Conservation (phyloP, 1,140 invertebrate genomes). For the Ylistrum balloti region DNA sequence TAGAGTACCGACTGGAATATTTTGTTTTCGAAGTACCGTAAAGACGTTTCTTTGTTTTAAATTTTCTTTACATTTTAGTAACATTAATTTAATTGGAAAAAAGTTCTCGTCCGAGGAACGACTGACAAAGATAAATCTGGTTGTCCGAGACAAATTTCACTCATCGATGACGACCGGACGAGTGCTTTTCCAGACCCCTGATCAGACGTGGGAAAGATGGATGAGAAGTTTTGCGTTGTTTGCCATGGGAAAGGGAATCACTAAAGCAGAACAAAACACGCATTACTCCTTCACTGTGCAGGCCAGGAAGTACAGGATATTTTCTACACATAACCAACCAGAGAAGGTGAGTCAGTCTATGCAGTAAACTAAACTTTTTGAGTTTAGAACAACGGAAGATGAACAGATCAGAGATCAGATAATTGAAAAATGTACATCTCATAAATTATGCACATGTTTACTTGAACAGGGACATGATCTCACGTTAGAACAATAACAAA, state of each 20-base stretch:
- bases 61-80: too few species aligned
- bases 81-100: too few species aligned
- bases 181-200: too few species aligned
- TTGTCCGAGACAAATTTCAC: too few species aligned
- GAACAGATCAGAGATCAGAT: conserved; percentile 63
- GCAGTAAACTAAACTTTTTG: conserved; percentile 57
- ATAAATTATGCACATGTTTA: background rate
- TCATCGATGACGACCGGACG: too few species aligned
- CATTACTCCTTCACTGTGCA: background rate
- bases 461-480: too few species aligned
- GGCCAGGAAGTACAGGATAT: background rate
- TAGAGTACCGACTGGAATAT: too few species aligned
- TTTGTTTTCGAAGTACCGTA: too few species aligned
- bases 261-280: background rate
- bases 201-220: background rate
- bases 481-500: too few species aligned
- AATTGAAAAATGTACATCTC: conserved; percentile 61
- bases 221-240: background rate
- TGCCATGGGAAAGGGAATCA: background rate
- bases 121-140: too few species aligned
- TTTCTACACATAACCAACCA: background rate
- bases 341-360: conserved; percentile 38
- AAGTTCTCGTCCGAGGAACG: too few species aligned
- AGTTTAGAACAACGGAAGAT: conserved; percentile 57
- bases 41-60: too few species aligned